These are phyloP conservation scores for Ceraclea dissimilis DNA, from an alignment of 2,888 invertebrate genomes.

Conservation along the genomic window DNA sequence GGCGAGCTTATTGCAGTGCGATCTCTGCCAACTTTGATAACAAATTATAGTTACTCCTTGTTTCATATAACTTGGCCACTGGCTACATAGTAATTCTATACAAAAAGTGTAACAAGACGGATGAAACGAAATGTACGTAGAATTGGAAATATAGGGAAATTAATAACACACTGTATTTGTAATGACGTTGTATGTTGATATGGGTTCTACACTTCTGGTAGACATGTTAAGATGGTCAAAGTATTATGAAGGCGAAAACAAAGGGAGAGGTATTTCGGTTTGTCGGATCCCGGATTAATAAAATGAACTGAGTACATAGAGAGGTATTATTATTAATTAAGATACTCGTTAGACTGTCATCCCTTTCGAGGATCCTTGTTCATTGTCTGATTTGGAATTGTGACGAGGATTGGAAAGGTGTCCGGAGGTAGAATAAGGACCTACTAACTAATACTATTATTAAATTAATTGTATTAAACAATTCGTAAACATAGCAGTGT, in stretches of 20 bases:
- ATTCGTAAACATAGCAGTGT: no score
- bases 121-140: no score
- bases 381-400: neutral
- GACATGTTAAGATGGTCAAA: neutral
- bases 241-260: neutral
- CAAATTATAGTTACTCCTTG: no score
- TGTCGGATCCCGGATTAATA: neutral
- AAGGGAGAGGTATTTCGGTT: neutral
- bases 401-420: neutral
- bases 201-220: neutral
- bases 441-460: no score
- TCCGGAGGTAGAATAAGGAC: neutral
- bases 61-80: no score
- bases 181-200: neutral
- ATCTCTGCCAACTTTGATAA: no score
- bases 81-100: no score
- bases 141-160: no score
- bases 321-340: neutral
- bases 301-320: neutral
- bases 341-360: neutral
- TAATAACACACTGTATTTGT: no score
- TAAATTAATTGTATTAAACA: no score
- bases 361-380: neutral
- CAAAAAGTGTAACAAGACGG: no score
- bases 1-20: no score